Percentiles rank a stretch among this genome's conserved stretches.
Conservation (phyloP, 2,113 vertebrate genomes). For the Anthoscopus minutus region DNA sequence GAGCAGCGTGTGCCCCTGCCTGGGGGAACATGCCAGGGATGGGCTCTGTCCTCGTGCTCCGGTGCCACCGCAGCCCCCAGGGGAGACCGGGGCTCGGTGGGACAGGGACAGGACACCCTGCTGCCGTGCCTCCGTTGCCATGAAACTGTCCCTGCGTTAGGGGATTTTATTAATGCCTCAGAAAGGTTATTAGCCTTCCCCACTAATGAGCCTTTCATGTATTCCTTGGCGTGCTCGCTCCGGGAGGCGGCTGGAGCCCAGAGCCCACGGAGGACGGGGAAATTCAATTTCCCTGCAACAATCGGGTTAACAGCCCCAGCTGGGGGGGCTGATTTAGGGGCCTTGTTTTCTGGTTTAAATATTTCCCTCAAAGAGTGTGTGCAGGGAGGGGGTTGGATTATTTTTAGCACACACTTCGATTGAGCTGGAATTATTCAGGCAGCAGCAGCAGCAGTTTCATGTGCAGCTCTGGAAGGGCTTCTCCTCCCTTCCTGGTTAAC, state of each 20-base stretch:
- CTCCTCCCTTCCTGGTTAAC: not conserved
- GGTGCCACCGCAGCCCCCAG: too few relatives aligned
- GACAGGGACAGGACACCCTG: slow-evolving; percentile 30
- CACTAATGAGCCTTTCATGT: not conserved
- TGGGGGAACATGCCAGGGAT: too few relatives aligned
- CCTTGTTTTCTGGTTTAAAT: not conserved
- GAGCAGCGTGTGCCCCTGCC: not conserved
- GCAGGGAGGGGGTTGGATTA: not conserved
- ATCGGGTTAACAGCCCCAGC: not conserved
- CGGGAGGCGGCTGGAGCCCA: not conserved
- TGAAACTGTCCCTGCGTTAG: not conserved
- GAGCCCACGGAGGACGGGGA: not conserved
- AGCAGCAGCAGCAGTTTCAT: not conserved
- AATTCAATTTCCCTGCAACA: not conserved
- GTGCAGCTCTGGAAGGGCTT: not conserved
- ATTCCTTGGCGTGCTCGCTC: not conserved
- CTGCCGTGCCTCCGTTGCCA: slow-evolving; percentile 52
- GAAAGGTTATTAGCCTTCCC: not conserved
- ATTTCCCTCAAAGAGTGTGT: not conserved
- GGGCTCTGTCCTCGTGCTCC: too few relatives aligned
- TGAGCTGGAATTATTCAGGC: slow-evolving; percentile 3
- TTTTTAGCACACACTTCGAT: not conserved
- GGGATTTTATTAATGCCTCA: not conserved
- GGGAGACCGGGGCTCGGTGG: too few relatives aligned
- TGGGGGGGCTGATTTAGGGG: not conserved